Base-by-base conservation (phyloP, 2,113 vertebrate species). In the Speoplatyrhinus poulsoni region DNA sequence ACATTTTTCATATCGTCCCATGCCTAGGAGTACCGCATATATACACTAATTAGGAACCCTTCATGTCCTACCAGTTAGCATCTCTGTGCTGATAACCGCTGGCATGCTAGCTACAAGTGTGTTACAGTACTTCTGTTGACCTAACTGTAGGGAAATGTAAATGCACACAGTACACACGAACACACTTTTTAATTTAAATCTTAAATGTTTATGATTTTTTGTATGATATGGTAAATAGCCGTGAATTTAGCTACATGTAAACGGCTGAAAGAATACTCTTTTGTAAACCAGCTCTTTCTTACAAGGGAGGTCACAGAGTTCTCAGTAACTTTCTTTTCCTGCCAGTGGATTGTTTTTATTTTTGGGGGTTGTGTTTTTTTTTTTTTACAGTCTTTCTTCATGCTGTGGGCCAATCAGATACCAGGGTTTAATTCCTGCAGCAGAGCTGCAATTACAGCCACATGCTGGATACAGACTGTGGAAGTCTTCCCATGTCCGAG, bases 381-480 rank as follows among this genome's bases (percentile, higher is more conserved):
- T 26, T 55, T 80, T 81, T 85, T 75, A 80, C 59, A 58, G 62
- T 48, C 3, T 33, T 67, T 79, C 63, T 65, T 65, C 46, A 50
- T 54, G 33, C 10, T 55, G 41, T 32, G 69, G 69, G 79, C 46
- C 4, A 76, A 75, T 82, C 70, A 12, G 41, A 64, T 76, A 13
- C 49, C 72, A 80, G 64, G 64, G 64, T 73, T 68, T 84, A 82
- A 87, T 87, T 89, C 82, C 65, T 80, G 74, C 70, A 72, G 58
- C 59, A 62, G 67, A 74, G 77, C 83, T 75, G 70, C 80, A 90
- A 86, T 88, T 83, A 87, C 19, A 9, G 77, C 77, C 62, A 12
- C 84, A 72, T 68, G 77, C 83, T 66, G 79, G 60, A 68, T 67
- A 90, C 80, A 82, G 82, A 88, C 84, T 87, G 70, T 41, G 60